Conservation (phyloP, 2,888 invertebrate species). For the Rhagonycha fulva region DNA sequence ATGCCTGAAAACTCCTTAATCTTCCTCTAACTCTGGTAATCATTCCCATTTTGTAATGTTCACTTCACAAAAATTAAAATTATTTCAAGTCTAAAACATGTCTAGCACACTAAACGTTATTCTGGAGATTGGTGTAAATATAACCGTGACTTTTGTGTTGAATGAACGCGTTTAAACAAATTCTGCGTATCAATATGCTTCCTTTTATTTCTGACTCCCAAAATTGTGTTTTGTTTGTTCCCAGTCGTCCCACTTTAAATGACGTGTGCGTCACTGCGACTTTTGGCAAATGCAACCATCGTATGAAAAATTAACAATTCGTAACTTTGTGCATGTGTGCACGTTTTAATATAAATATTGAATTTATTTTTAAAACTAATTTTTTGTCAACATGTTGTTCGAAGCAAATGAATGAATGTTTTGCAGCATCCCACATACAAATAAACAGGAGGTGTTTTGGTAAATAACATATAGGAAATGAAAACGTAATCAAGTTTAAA, state of each 20-base stretch:
- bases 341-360: constrained; percentile 9
- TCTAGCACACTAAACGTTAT: neutral
- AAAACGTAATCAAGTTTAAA: neutral
- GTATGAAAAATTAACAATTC: constrained; percentile 19
- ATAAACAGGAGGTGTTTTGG: neutral
- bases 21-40: constrained; percentile 72
- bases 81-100: neutral
- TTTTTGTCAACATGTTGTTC: constrained; percentile 1
- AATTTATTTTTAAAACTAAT: neutral
- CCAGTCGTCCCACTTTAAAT: constrained; percentile 33
- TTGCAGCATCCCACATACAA: neutral
- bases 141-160: neutral
- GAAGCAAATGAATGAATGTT: neutral
- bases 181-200: constrained; percentile 20
- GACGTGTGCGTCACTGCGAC: constrained; percentile 34
- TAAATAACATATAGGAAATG: neutral
- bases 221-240: constrained; percentile 23
- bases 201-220: constrained; percentile 26
- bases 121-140: neutral
- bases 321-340: constrained; percentile 24
- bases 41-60: constrained; percentile 65
- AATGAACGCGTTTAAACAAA: constrained; percentile 2
- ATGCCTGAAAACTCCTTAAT: constrained; percentile 59
- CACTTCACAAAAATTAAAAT: neutral
- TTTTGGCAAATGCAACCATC: constrained; percentile 32